Evolutionary conservation across 2,888 invertebrate genomes (phyloP).

Genomic region (Drosophila monieri): DNA sequence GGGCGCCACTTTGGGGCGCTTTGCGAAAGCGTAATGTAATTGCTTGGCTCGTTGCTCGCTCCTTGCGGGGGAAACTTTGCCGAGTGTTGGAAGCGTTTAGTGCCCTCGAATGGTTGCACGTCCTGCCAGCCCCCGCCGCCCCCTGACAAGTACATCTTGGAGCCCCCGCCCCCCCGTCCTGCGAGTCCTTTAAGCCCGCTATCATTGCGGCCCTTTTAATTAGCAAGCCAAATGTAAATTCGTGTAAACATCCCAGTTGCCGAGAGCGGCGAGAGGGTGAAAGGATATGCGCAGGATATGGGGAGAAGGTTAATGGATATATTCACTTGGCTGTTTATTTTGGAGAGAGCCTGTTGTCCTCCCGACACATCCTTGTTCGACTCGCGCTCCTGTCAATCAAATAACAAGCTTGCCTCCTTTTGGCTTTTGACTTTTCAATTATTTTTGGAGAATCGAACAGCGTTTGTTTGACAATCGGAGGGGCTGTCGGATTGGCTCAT

Average conservation of each 20-base stretch:
- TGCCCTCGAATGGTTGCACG: slow-evolving; percentile 50
- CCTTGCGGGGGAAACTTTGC: slow-evolving; percentile 14
- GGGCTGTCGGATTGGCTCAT: neutral
- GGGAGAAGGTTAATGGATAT: slow-evolving; percentile 8
- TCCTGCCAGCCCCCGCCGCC: slow-evolving; percentile 10
- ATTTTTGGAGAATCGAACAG: neutral
- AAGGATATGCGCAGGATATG: neutral
- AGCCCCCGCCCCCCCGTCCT: neutral
- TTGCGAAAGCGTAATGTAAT: neutral
- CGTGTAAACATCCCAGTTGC: neutral
- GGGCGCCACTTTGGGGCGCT: neutral
- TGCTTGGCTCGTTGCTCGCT: neutral
- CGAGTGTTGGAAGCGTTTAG: slow-evolving; percentile 57
- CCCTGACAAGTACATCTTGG: slow-evolving; percentile 11
- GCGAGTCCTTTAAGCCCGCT: slow-evolving; percentile 2
- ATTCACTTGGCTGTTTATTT: slow-evolving; percentile 3
- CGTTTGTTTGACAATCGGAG: neutral
- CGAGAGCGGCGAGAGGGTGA: neutral
- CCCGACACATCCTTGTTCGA: too few species aligned
- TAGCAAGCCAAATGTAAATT: slow-evolving; percentile 35
- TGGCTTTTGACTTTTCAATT: slow-evolving; percentile 1
- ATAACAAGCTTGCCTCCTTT: neutral
- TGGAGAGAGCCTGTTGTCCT: neutral
- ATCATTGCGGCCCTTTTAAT: slow-evolving; percentile 28
- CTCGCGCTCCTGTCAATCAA: neutral